phyloP scores from a whole-genome alignment of 92 coral and sea anemone genomes.

The Siderastrea siderea region DNA sequence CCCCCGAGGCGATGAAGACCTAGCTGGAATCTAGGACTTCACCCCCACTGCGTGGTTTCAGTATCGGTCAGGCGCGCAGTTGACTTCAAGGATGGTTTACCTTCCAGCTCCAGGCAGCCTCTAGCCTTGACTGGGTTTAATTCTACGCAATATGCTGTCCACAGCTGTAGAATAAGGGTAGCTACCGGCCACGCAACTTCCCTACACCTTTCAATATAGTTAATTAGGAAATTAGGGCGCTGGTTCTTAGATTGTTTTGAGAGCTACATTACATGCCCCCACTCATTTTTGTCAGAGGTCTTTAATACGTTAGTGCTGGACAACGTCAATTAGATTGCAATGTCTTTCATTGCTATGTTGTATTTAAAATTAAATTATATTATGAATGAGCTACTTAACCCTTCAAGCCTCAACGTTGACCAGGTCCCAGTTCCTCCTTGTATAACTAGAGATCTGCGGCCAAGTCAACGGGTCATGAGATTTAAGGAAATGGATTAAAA shows the following conservation, averaged over 20 bases:
- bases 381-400: background rate
- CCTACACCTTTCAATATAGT: constrained; percentile 34
- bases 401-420: background rate
- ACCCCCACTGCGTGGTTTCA: constrained; percentile 42
- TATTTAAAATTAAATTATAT: too few relatives aligned
- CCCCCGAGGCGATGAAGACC: constrained; percentile 31
- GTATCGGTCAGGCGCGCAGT: constrained; percentile 39
- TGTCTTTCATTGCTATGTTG: too few relatives aligned
- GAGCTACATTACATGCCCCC: constrained; percentile 43
- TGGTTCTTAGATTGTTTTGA: constrained; percentile 66
- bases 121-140: constrained; percentile 26
- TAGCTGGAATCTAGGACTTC: constrained; percentile 14
- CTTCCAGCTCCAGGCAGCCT: constrained; percentile 31
- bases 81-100: constrained; percentile 25
- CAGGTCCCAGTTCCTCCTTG: too few relatives aligned
- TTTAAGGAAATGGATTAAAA: too few relatives aligned
- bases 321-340: too few relatives aligned
- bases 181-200: constrained; percentile 54
- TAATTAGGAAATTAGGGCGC: constrained; percentile 43
- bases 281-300: constrained; percentile 13
- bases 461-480: too few relatives aligned
- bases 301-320: background rate
- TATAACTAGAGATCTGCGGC: too few relatives aligned
- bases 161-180: constrained; percentile 60
- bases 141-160: constrained; percentile 37